A percentile compares a stretch with the other conserved stretches of the same genome.
phyloP scores from a whole-genome alignment of 2,797 vertebrate genomes.

The Loris lydekkerianus region DNA sequence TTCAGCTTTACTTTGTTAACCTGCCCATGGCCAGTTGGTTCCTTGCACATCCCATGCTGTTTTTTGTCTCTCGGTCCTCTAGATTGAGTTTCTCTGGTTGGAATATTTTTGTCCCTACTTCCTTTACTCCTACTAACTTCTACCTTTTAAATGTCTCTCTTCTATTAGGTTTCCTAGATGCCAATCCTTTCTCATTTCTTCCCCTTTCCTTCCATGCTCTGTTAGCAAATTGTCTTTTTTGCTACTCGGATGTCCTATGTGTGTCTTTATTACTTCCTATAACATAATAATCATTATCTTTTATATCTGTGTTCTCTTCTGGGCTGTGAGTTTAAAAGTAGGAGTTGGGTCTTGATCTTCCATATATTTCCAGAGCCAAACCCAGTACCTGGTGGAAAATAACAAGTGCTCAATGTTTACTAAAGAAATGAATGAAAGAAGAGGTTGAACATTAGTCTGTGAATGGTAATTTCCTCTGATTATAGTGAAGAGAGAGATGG shows the following conservation, averaged over 20 bases:
- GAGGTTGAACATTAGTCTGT: not conserved
- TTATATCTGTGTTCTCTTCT: not conserved
- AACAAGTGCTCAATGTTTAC: not conserved
- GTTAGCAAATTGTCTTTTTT: not conserved
- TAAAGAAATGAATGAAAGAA: slow-evolving; percentile 1
- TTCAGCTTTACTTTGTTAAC: not conserved
- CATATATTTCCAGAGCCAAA: not conserved
- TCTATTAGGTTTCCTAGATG: not conserved
- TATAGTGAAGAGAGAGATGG: not conserved
- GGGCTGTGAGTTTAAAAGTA: not conserved
- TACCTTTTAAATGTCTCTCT: not conserved
- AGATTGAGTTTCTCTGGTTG: not conserved
- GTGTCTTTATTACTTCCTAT: not conserved
- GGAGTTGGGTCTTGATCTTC: not conserved
- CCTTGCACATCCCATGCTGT: rapidly evolving
- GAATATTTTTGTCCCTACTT: not conserved
- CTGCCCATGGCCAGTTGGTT: not conserved
- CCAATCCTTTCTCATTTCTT: not conserved
- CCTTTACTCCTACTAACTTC: not conserved
- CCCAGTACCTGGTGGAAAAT: not conserved
- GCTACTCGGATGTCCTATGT: not conserved
- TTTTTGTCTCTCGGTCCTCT: not conserved
- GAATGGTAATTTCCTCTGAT: not conserved
- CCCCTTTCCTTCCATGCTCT: not conserved
- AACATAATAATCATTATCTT: not conserved